phyloP scores from a whole-genome alignment of 2,113 vertebrate species.

The Zonotrichia leucophrys region DNA sequence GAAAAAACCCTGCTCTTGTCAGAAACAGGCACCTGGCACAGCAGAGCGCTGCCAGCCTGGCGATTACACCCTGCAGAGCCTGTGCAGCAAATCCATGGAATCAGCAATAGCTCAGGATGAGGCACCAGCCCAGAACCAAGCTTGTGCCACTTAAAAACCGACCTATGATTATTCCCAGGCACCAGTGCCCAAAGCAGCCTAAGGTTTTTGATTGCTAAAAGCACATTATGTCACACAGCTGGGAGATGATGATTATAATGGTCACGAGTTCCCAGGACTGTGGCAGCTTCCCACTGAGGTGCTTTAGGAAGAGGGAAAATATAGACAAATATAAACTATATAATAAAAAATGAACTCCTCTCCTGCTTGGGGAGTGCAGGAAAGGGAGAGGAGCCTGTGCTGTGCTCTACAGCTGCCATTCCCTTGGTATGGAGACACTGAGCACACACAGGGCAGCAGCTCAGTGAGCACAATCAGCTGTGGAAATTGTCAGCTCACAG shows the following conservation, averaged over 20 bases:
- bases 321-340: background rate
- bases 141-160: background rate
- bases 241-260: background rate
- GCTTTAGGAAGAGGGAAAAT: background rate
- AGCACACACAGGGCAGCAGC: background rate
- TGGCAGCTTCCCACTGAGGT: background rate
- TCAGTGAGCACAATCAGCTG: background rate
- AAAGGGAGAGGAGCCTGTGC: background rate
- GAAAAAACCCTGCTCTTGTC: background rate
- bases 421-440: background rate
- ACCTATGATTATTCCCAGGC: conserved; percentile 24
- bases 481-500: background rate
- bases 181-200: background rate
- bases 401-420: background rate
- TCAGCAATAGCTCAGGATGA: conserved; percentile 38
- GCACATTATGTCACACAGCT: background rate
- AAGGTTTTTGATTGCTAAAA: conserved; percentile 30
- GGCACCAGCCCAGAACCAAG: conserved; percentile 40
- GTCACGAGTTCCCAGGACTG: background rate
- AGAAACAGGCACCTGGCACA: conserved; percentile 40
- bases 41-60: background rate
- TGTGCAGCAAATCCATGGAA: background rate
- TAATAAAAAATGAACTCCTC: background rate
- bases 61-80: background rate
- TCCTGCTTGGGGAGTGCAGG: background rate